A percentile compares a stretch with the other conserved stretches of the same genome.
Conservation (phyloP, 2,888 invertebrate species). For the Polymixis lichenea region DNA sequence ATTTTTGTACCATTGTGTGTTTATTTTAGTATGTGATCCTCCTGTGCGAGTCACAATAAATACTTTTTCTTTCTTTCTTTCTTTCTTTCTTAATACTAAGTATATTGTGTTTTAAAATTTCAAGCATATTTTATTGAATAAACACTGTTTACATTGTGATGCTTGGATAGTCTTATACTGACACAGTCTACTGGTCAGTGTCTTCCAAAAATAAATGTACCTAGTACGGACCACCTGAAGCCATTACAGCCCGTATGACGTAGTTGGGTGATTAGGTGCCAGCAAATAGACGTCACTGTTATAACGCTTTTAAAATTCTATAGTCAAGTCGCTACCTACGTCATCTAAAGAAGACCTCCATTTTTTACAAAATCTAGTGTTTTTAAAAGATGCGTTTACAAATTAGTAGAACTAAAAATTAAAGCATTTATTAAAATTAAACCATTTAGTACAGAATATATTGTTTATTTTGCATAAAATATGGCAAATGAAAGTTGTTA, state of each 20-base stretch:
- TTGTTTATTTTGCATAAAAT: too few species aligned
- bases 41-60: too few species aligned
- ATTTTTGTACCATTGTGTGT: too few species aligned
- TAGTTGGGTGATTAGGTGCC: neutral
- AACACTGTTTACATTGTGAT: constrained; percentile 12
- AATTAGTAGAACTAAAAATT: too few species aligned
- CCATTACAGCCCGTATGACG: neutral
- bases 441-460: too few species aligned
- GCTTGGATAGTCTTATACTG: neutral
- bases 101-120: too few species aligned
- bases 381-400: neutral
- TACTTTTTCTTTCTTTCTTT: too few species aligned
- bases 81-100: too few species aligned
- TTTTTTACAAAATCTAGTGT: neutral
- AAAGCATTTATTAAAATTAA: too few species aligned
- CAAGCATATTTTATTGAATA: constrained; percentile 3
- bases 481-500: too few species aligned
- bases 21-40: too few species aligned
- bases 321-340: neutral
- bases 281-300: constrained; percentile 5
- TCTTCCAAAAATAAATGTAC: constrained; percentile 36
- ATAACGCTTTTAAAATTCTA: neutral
- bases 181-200: constrained; percentile 12
- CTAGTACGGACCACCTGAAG: neutral
- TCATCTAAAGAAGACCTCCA: neutral